Evolutionary conservation across 2,797 vertebrate species (phyloP), one percentile per base, ranked within the genome.

Genomic region (Eulemur rubriventer): DNA sequence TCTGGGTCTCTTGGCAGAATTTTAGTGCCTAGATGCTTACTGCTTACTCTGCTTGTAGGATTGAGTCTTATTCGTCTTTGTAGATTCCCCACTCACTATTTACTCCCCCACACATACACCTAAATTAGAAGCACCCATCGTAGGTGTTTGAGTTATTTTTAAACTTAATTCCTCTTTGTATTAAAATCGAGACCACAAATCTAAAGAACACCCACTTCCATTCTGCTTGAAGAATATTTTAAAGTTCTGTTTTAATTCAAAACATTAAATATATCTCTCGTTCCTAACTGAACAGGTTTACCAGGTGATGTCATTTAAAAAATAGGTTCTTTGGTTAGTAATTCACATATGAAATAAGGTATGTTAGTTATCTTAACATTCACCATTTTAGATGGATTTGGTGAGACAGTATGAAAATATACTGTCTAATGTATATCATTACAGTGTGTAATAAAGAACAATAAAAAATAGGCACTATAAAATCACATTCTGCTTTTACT

Each of bases 131-230:
- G 4, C 89, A 33, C 13, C 72, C 46, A 55, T 38, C 0, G 0
- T 59, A 95, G 70, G 41, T 83, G 69, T 67, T 14, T 80, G 30
- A 88, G 75, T 95, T 86, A 89, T 89, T 95, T 91, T 94, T 89
- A 96, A 81, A 85, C 67, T 70, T 83, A 55, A 38, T 48, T 83
- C 91, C 95, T 92, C 38, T 73, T 67, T 70, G 10, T 94, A 61
- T 63, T 87, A 97, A 96, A 94, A 91, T 52, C 3, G 52, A 13
- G 59, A 70, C 13, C 30, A 63, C 35, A 95, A 73, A 82, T 82
- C 12, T 82, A 76, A 95, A 55, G 57, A 89, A 59, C 11, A 86
- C 35, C 50, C 22, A 50, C 61, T 89, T 89, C 26, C 28, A 73
- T 75, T 84, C 24, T 0, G 18, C 52, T 87, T 88, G 83, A 90